Conservation (phyloP, 2,113 vertebrate genomes). For the Percina caprodes region DNA sequence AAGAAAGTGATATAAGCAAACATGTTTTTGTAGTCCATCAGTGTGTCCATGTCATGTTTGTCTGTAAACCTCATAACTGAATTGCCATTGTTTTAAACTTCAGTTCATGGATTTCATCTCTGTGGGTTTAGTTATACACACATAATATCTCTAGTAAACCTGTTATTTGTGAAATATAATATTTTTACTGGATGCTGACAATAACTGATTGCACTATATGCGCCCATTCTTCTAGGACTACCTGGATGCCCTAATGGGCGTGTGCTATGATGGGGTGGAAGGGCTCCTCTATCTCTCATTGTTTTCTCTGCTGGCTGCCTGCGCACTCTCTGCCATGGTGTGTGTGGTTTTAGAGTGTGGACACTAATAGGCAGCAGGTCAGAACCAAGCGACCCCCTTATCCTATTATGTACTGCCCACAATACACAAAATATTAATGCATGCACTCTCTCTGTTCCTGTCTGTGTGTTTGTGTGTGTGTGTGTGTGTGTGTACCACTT, state of each 20-base stretch:
- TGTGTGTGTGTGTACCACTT: conserved; percentile 11
- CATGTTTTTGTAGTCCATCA: not conserved
- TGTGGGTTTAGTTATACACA: not conserved
- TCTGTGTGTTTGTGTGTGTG: conserved; percentile 3
- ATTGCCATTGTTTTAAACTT: not conserved
- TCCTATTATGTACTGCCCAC: conserved; percentile 46
- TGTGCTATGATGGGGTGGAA: conserved; percentile 95
- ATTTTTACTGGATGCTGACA: not conserved
- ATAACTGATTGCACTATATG: not conserved
- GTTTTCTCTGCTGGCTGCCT: conserved; percentile 91
- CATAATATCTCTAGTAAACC: not conserved
- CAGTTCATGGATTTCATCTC: not conserved
- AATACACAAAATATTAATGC: conserved; percentile 48
- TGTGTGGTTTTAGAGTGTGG: conserved; percentile 86
- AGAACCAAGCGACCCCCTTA: conserved; percentile 50
- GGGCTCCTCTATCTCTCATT: conserved; percentile 94
- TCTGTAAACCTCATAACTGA: not conserved
- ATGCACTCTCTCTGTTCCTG: conserved; percentile 24
- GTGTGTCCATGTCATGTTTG: not conserved
- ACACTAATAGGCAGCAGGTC: conserved; percentile 87
- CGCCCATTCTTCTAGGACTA: conserved; percentile 87
- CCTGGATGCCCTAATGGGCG: conserved; percentile 90
- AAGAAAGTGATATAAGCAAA: not conserved
- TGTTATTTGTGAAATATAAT: not conserved
- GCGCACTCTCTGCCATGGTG: conserved; percentile 89